A percentile compares a stretch with the other conserved stretches of the same genome.
phyloP scores from a whole-genome alignment of 2,113 vertebrate genomes.

The Gambusia affinis region DNA sequence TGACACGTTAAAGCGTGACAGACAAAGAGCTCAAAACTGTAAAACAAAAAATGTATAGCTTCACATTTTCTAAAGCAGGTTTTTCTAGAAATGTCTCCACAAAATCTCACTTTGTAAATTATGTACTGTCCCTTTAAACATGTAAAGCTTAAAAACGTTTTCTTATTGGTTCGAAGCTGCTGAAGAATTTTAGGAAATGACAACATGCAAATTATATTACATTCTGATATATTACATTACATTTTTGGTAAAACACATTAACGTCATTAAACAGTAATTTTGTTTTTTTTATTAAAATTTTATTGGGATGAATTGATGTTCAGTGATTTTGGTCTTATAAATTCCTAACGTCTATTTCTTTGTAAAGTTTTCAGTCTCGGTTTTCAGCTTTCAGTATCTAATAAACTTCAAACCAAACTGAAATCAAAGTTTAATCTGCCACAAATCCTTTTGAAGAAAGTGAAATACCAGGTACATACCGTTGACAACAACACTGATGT shows the following conservation, averaged over 20 bases:
- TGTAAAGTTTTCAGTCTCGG: background rate
- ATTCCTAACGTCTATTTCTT: background rate
- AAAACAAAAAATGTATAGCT: too few relatives aligned
- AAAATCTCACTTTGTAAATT: too few relatives aligned
- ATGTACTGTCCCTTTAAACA: too few relatives aligned
- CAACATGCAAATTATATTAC: background rate
- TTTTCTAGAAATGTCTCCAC: too few relatives aligned
- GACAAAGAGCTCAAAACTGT: too few relatives aligned
- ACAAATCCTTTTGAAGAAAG: background rate
- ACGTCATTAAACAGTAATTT: background rate
- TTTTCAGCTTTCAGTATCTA: background rate
- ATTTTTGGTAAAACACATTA: background rate
- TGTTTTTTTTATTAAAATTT: too few relatives aligned
- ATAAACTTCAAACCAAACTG: background rate
- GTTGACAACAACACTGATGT: slow-evolving; percentile 88
- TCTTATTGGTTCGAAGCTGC: too few relatives aligned
- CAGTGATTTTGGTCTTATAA: background rate
- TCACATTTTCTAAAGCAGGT: too few relatives aligned
- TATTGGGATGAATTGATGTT: background rate
- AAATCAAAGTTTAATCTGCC: background rate
- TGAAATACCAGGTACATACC: slow-evolving; percentile 76
- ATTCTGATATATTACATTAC: too few relatives aligned
- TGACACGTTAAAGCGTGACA: too few relatives aligned
- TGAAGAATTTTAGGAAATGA: too few relatives aligned
- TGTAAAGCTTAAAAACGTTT: too few relatives aligned